Base-by-base conservation (phyloP, 2,797 vertebrate genomes). In the Manis crassicaudata region DNA sequence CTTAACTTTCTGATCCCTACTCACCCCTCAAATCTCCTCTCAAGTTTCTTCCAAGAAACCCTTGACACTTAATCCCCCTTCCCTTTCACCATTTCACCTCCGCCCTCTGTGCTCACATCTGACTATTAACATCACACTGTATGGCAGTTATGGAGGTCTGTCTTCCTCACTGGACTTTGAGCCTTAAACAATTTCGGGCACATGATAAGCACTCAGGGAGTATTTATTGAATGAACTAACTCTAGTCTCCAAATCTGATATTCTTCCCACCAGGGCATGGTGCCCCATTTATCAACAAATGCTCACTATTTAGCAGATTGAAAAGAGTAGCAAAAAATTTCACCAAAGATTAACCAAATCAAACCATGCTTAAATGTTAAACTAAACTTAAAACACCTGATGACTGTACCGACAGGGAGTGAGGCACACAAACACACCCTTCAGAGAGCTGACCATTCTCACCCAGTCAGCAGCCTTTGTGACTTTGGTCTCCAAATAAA, bases 301-400 rank as follows among this genome's bases (percentile, higher is more conserved):
- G 32, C 17, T 32, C 40, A 72, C 14, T 95, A 12, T 56, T 82
- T 86, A 85, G 77, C 7, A 81, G 7, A 37, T 81, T 56, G 6
- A 72, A 95, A 82, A 95, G 35, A 87, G 50, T 9, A 85, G 58
- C 20, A 68, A 82, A 52, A 35, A 80, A 82, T 73, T 94, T 94
- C 91, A 90, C 13, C 83, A 35, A 95, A 88, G 25, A 83, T 23
- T 32, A 82, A 62, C n/a, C 17, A 54, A 46, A 40, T 62, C 52
- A 87, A 14, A 70, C 46, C 11, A 5, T 84, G 67, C 56, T 84
- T 65, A 37, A 37, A 73, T 43, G 46, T 65, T 60, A 90, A 79
- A 50, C 63, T 87, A 62, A 50, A 60, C 23, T 23, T 67, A 18
- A 21, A 35, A 81, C 18, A 52, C 11, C 52, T 46, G 12, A 14